Conservation (phyloP, 2,113 vertebrate species). For the Setophaga coronata region DNA sequence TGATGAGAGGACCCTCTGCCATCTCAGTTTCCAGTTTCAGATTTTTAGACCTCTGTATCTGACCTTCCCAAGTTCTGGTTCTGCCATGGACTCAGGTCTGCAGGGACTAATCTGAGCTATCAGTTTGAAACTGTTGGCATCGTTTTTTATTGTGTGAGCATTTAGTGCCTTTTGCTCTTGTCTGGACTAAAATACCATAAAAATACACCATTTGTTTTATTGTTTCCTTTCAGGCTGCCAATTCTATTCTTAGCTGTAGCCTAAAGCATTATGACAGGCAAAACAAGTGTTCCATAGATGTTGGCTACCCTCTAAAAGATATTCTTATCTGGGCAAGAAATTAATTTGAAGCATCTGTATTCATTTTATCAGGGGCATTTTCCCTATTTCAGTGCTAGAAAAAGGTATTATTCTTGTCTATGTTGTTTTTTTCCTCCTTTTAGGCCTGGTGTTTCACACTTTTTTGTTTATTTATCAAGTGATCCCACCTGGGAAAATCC, state of each 20-base stretch:
- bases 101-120: not conserved
- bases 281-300: not conserved
- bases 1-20: not conserved
- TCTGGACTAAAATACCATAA: not conserved
- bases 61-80: not conserved
- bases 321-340: not conserved
- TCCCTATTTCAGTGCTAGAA: not conserved
- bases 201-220: conserved; percentile 5
- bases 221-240: not conserved
- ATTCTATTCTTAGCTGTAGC: not conserved
- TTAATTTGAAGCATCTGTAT: not conserved
- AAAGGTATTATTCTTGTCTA: not conserved
- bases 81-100: not conserved
- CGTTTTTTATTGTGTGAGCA: not conserved
- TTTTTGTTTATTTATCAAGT: not conserved
- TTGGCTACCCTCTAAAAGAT: not conserved
- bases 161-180: not conserved
- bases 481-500: not conserved
- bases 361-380: not conserved
- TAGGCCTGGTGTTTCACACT: not conserved
- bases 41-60: not conserved
- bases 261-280: not conserved
- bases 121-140: not conserved
- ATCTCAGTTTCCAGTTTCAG: not conserved
- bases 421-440: not conserved